These are phyloP conservation scores for Branchipolynoe longqiensis DNA, from an alignment of 2,888 invertebrate species.

Conservation along the genomic window DNA sequence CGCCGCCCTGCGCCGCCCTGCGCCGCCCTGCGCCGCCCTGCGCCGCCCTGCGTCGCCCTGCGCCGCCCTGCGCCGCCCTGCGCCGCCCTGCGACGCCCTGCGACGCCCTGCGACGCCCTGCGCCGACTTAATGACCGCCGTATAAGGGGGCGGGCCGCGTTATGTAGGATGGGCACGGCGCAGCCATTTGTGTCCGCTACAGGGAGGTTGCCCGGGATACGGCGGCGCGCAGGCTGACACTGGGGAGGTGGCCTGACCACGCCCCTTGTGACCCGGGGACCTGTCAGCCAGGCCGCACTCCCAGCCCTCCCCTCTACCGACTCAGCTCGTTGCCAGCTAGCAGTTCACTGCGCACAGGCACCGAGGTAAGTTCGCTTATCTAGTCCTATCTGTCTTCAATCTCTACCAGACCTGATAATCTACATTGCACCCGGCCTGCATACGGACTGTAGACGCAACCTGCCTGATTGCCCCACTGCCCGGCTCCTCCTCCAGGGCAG, in stretches of 20 bases:
- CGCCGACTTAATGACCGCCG: no score
- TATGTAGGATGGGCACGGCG: no score
- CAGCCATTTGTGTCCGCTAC: not conserved
- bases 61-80: no score
- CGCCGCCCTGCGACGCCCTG: no score
- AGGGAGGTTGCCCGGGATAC: slow-evolving; percentile 25
- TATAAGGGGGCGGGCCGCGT: no score
- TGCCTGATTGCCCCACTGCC: not conserved
- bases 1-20: no score
- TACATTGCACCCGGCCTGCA: slow-evolving; percentile 3
- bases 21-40: no score
- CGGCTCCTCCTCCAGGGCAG: not conserved
- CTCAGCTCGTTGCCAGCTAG: no score
- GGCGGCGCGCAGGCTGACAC: slow-evolving; percentile 31
- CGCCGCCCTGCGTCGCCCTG: no score
- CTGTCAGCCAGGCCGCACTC: slow-evolving; percentile 9
- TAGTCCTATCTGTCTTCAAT: slow-evolving; percentile 13
- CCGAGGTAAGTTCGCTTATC: slow-evolving; percentile 40
- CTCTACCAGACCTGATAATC: slow-evolving; percentile 33
- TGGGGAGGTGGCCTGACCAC: slow-evolving; percentile 51
- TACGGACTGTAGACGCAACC: not conserved
- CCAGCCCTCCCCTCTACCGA: no score
- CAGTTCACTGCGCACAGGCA: slow-evolving; percentile 12
- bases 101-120: no score
- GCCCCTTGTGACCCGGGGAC: slow-evolving; percentile 23